Conservation (phyloP, 2,797 vertebrate species). For the Steatocranus sp. region DNA sequence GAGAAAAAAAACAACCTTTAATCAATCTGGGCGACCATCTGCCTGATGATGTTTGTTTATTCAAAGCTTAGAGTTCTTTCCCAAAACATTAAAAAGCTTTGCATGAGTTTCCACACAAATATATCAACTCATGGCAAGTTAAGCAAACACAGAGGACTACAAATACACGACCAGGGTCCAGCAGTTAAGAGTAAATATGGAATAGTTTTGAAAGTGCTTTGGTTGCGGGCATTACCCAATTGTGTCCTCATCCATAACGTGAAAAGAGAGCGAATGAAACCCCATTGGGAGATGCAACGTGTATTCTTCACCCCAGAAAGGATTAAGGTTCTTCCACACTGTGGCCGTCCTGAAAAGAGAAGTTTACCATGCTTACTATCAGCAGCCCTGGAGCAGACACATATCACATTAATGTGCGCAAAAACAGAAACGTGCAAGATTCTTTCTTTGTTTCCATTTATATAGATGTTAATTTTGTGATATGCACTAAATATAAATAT, state of each 20-base stretch:
- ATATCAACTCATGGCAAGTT: slow-evolving; percentile 12
- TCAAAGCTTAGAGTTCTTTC: slow-evolving; percentile 28
- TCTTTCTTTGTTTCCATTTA: background rate
- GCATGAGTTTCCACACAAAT: slow-evolving; percentile 4
- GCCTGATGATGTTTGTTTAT: slow-evolving; percentile 48
- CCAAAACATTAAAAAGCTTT: slow-evolving; percentile 27
- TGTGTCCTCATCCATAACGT: slow-evolving; percentile 90
- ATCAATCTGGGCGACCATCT: slow-evolving; percentile 36
- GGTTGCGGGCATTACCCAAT: slow-evolving; percentile 74
- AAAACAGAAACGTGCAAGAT: background rate
- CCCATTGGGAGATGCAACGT: slow-evolving; percentile 84
- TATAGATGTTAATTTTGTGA: background rate
- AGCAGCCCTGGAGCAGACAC: background rate
- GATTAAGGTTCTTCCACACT: slow-evolving; percentile 87
- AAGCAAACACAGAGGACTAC: slow-evolving; percentile 23
- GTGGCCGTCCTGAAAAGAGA: slow-evolving; percentile 81
- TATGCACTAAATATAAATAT: background rate
- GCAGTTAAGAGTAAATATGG: background rate
- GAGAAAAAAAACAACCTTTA: background rate
- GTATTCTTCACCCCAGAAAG: slow-evolving; percentile 93
- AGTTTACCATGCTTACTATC: background rate
- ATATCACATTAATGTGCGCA: background rate
- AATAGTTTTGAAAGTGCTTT: background rate
- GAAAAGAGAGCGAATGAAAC: slow-evolving; percentile 84
- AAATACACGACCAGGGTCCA: background rate